phyloP scores from a whole-genome alignment of 2,797 vertebrate species.

The Cirrhinus mrigala region DNA sequence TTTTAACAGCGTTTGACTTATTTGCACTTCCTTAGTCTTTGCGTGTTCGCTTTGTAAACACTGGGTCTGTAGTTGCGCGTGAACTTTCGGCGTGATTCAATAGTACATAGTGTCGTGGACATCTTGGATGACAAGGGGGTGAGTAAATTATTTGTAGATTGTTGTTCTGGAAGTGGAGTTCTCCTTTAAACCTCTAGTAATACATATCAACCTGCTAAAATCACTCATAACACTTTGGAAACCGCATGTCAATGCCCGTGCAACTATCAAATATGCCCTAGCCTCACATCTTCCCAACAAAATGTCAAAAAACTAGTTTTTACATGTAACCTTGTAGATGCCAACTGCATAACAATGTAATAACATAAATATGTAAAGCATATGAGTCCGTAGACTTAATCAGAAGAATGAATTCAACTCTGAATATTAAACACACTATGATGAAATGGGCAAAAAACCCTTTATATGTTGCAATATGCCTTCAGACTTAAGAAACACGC shows the following conservation, averaged over 20 bases:
- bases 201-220: neutral
- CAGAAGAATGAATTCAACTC: neutral
- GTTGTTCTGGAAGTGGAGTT: too few species aligned
- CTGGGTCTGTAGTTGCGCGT: too few species aligned
- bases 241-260: neutral
- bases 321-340: neutral
- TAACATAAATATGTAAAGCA: neutral
- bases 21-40: too few species aligned
- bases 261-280: neutral
- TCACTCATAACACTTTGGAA: neutral
- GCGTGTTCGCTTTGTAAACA: too few species aligned
- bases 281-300: neutral
- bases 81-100: too few species aligned
- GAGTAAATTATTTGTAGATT: too few species aligned
- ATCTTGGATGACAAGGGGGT: too few species aligned
- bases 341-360: slow-evolving; percentile 8
- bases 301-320: neutral
- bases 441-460: slow-evolving; percentile 19
- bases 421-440: slow-evolving; percentile 25
- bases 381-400: slow-evolving; percentile 20
- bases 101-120: too few species aligned
- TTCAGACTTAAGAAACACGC: slow-evolving; percentile 13
- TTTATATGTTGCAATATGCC: slow-evolving; percentile 23
- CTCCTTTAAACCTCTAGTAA: neutral
- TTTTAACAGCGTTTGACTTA: too few species aligned